Conservation (phyloP, 2,113 vertebrate species). For the Aythya baeri region DNA sequence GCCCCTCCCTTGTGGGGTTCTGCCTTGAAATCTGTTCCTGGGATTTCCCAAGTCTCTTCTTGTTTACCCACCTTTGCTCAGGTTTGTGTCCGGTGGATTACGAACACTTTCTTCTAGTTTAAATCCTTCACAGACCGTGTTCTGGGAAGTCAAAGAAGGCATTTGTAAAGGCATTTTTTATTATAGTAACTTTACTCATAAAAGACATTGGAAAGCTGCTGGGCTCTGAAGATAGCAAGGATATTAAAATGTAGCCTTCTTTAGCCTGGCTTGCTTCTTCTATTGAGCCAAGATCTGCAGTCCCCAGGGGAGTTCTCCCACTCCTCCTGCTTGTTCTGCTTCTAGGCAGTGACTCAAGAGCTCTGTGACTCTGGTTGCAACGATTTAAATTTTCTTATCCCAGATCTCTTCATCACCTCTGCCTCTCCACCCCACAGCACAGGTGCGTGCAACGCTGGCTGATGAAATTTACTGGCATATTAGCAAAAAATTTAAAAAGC, state of each 20-base stretch:
- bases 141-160: not conserved
- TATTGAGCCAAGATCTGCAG: not conserved
- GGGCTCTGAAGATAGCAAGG: not conserved
- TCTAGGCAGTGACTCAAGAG: not conserved
- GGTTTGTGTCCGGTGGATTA: not conserved
- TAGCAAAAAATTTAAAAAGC: not conserved
- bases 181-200: not conserved
- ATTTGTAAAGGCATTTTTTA: not conserved
- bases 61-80: not conserved
- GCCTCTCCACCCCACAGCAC: not conserved
- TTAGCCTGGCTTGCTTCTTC: not conserved
- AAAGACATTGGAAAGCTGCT: not conserved
- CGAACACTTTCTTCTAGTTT: not conserved
- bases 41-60: not conserved
- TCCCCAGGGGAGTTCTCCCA: not conserved
- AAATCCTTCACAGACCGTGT: not conserved
- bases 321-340: conserved; percentile 17
- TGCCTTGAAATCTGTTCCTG: not conserved
- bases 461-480: not conserved
- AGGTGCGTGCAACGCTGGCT: not conserved
- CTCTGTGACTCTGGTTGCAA: not conserved
- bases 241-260: not conserved
- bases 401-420: not conserved
- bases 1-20: not conserved
- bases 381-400: not conserved